Base-by-base conservation (phyloP, 1,140 invertebrate species). In the Zaprionus camerounensis region DNA sequence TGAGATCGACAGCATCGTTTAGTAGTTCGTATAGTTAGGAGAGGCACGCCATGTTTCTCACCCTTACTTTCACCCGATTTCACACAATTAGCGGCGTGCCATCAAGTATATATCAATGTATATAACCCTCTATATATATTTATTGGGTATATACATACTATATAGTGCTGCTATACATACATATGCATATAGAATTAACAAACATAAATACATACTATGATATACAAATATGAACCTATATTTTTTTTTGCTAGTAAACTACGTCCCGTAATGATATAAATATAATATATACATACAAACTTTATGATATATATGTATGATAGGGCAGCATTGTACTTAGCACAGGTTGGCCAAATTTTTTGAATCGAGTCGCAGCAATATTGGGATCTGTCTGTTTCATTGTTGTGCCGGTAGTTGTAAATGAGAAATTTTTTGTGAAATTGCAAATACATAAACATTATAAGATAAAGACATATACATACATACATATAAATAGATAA, bases 341-440 rank as follows among this genome's bases (percentile, higher is more conserved):
- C 64, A 80, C 78, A 80, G 80, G 65, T 79, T 82, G 80, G 80
- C 80, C 80, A 82, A 82, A 83, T 82, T 83, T 82, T 82, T 82
- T 66, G 57, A 65, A 59, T 17, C 24, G 12, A 31, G 59, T 28
- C 64, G 28, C 6, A 57, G 36, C 58, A 61, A 53, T 51, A 31
- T 57, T 55, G 55, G 70, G 44, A 56, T 73, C 63, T 22, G 9
- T 65, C 20, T 51, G 62, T 81, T 83, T 81, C 38, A 74, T 56
- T 63, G 73, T 80, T 80, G 81, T 82, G 80, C 76, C 71, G 81
- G 69, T 82, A 80, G 81, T 63, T 77, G 81, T 82, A 81, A 81
- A 77, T 71, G 62, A 31, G 36, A 81, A 51, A 69, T 84, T 81
- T 81, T 81, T 78, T 82, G 75, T 82, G 69, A 73, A 73, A 41